Conservation (phyloP, 2,888 invertebrate species). For the Rhamphomyia laevipes region DNA sequence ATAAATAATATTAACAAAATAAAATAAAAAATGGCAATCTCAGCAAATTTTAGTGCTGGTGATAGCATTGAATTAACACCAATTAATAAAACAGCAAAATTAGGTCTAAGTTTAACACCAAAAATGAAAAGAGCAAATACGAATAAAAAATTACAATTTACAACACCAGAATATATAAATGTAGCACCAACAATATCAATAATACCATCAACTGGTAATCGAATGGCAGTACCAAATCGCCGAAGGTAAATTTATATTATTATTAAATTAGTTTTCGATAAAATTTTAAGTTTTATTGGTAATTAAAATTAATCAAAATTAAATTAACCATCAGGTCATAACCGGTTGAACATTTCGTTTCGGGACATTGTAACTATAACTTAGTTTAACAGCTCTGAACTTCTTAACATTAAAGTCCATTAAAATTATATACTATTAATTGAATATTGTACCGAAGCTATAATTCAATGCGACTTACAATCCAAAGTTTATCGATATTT, state of each 20-base stretch:
- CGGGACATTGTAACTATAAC: too few species aligned
- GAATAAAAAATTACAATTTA: conserved; percentile 16
- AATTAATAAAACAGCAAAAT: conserved; percentile 13
- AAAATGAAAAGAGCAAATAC: conserved; percentile 15
- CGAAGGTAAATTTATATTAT: conserved; percentile 13
- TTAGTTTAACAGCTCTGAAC: too few species aligned
- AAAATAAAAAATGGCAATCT: conserved; percentile 11
- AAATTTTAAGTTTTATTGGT: too few species aligned
- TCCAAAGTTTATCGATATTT: too few species aligned
- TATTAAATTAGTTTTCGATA: too few species aligned
- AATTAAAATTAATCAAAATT: too few species aligned
- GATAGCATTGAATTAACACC: conserved; percentile 15
- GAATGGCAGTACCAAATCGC: conserved; percentile 13
- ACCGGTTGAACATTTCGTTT: too few species aligned
- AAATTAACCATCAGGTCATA: too few species aligned
- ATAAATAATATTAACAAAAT: neutral
- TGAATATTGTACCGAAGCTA: too few species aligned
- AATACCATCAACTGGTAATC: conserved; percentile 12
- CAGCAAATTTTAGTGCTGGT: conserved; percentile 12
- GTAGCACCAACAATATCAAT: conserved; percentile 15
- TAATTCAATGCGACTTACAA: too few species aligned
- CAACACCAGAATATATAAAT: conserved; percentile 16
- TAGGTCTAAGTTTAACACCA: conserved; percentile 12
- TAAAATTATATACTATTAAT: too few species aligned
- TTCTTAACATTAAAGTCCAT: too few species aligned